Conservation (phyloP, 2,888 invertebrate genomes). For the Chaitophorus viminalis region DNA sequence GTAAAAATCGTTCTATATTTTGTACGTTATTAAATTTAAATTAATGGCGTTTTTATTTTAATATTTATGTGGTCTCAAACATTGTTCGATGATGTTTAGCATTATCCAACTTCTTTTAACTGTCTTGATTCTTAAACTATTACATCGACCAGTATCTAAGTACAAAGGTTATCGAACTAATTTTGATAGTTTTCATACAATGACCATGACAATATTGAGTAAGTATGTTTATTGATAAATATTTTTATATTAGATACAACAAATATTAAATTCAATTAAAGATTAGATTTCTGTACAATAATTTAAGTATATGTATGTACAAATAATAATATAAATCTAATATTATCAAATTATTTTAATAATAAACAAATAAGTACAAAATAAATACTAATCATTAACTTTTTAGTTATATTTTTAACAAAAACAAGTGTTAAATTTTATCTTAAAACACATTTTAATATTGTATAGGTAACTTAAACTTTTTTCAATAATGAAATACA, state of each 20-base stretch:
- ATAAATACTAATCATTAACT: constrained; percentile 39
- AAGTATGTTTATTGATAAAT: constrained; percentile 60
- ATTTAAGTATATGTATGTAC: constrained; percentile 27
- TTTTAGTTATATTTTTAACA: background rate
- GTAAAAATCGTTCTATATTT: too few species aligned
- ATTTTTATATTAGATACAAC: constrained; percentile 49
- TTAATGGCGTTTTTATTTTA: too few species aligned
- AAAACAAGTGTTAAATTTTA: constrained; percentile 16
- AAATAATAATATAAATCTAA: constrained; percentile 39
- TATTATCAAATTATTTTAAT: constrained; percentile 13
- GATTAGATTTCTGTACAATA: constrained; percentile 53
- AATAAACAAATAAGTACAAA: constrained; percentile 38
- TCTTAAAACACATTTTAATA: constrained; percentile 8
- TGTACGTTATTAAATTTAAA: too few species aligned
- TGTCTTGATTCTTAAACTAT: too few species aligned
- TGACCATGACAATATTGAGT: constrained; percentile 9
- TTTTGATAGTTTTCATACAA: background rate
- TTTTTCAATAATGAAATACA: background rate
- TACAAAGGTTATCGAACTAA: too few species aligned
- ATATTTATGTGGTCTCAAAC: too few species aligned
- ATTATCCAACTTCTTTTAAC: too few species aligned
- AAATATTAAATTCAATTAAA: constrained; percentile 42
- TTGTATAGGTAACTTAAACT: constrained; percentile 14
- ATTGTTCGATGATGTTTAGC: too few species aligned
- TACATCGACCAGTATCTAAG: too few species aligned